Percentiles rank a stretch among this genome's conserved stretches.
Evolutionary conservation across 2,888 invertebrate species (phyloP).

Genomic region (Microctonus aethiopoides): DNA sequence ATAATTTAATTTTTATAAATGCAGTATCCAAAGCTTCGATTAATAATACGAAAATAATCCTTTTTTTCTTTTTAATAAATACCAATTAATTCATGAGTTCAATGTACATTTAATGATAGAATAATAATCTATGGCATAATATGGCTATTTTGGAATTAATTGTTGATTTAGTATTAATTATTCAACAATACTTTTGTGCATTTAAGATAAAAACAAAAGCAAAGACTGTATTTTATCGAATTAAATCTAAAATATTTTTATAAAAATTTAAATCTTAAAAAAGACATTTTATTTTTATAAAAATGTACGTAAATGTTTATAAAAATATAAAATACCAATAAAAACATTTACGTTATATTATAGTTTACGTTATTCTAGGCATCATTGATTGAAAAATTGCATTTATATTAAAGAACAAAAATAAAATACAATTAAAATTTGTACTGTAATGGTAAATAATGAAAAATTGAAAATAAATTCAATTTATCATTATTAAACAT

Average conservation of each 20-base stretch:
- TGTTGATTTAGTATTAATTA: not conserved
- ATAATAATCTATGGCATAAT: not conserved
- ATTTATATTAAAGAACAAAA: not conserved
- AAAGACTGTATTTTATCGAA: conserved; percentile 3
- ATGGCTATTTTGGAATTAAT: not conserved
- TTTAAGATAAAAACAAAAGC: not conserved
- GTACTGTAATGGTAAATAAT: not conserved
- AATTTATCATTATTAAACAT: not conserved
- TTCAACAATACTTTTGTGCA: not conserved
- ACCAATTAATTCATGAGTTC: not conserved
- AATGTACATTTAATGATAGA: not conserved
- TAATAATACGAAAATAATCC: not conserved
- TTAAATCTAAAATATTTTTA: conserved; percentile 2
- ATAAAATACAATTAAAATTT: conserved; percentile 2
- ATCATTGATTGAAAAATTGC: not conserved
- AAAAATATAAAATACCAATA: not conserved
- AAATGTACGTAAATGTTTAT: conserved; percentile 12
- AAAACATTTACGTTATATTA: not conserved
- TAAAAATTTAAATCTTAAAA: not conserved
- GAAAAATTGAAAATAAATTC: not conserved
- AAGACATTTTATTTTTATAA: not conserved
- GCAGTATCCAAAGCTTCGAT: conserved; percentile 1
- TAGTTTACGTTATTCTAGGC: not conserved
- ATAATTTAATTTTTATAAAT: not conserved
- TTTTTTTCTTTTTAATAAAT: not conserved